Evolutionary conservation across 2,113 vertebrate species (phyloP).

Genomic region (Canis aureus): DNA sequence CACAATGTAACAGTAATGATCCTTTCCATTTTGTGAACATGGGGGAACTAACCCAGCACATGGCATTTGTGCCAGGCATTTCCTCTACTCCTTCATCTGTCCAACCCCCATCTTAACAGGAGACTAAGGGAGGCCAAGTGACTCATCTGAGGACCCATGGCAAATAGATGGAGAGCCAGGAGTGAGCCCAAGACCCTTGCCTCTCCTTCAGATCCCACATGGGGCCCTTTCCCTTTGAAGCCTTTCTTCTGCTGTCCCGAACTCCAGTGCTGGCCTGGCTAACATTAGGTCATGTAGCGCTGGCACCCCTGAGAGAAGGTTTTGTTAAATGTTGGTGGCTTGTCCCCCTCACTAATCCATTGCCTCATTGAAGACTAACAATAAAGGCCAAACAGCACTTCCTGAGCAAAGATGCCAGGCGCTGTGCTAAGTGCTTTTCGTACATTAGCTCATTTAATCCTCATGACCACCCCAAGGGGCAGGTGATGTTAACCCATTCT

Average conservation of each 20-base stretch:
- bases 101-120: background rate
- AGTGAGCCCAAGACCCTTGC: background rate
- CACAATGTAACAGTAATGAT: background rate
- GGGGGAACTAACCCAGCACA: background rate
- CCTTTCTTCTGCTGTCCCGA: background rate
- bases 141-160: background rate
- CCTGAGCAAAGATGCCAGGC: background rate
- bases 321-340: background rate
- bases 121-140: background rate
- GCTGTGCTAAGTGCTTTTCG: background rate
- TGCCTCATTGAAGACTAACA: background rate
- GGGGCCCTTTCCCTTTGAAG: background rate
- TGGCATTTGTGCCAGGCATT: background rate
- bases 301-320: background rate
- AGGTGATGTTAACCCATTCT: background rate
- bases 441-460: fast-evolving
- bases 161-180: background rate
- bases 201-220: background rate
- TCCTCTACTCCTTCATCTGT: too few species aligned
- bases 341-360: fast-evolving
- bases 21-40: background rate
- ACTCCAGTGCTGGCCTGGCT: background rate
- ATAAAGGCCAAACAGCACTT: background rate
- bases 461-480: background rate
- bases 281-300: fast-evolving